phyloP scores from a whole-genome alignment of 2,888 invertebrate species.

The Phasia obesa region DNA sequence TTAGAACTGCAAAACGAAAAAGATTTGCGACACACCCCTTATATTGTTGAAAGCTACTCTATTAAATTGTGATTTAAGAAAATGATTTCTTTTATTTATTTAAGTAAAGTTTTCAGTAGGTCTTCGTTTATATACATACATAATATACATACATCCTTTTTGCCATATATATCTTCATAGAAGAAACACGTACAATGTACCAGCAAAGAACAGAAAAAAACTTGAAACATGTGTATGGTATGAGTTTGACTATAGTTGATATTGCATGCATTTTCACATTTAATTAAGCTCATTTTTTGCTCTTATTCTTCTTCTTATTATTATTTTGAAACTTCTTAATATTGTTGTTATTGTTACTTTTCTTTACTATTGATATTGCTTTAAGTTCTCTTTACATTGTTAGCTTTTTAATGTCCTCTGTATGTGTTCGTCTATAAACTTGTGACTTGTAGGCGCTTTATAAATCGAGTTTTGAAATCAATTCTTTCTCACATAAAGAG shows the following conservation, averaged over 20 bases:
- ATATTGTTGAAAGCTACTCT: too few relatives aligned
- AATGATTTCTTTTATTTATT: too few relatives aligned
- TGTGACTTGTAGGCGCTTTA: constrained; percentile 71
- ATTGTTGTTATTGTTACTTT: constrained; percentile 37
- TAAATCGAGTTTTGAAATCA: constrained; percentile 54
- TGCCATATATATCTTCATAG: constrained; percentile 20
- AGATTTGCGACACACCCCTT: too few relatives aligned
- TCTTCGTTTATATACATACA: neutral
- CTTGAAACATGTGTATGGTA: constrained; percentile 60
- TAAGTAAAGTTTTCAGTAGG: too few relatives aligned
- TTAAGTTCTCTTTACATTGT: constrained; percentile 31
- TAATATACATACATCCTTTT: constrained; percentile 16
- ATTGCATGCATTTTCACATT: constrained; percentile 72
- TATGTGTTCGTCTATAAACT: constrained; percentile 61
- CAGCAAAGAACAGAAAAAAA: constrained; percentile 5
- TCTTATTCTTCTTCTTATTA: constrained; percentile 25
- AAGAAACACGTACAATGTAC: constrained; percentile 21
- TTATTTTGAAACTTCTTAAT: constrained; percentile 36
- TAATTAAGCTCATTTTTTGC: constrained; percentile 71
- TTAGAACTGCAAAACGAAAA: too few relatives aligned
- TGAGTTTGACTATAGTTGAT: constrained; percentile 63
- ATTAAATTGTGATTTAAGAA: too few relatives aligned
- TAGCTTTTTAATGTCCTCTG: constrained; percentile 3
- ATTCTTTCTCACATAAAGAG: neutral
- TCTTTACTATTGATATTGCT: constrained; percentile 26